phyloP scores from a whole-genome alignment of 2,113 vertebrate species.

The Pterophyllum scalare region DNA sequence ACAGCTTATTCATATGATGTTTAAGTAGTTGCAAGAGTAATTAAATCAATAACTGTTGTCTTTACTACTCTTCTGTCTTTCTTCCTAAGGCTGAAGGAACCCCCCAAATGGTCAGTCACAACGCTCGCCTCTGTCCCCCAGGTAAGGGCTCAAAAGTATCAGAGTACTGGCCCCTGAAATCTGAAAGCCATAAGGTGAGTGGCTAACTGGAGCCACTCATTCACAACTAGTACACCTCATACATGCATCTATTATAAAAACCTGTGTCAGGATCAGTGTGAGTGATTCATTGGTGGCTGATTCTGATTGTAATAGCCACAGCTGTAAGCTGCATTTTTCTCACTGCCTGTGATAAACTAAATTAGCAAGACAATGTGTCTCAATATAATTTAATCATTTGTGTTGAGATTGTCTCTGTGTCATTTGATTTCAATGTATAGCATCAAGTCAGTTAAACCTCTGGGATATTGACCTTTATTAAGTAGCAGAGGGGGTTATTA shows the following conservation, averaged over 20 bases:
- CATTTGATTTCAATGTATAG: not conserved
- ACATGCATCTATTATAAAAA: not conserved
- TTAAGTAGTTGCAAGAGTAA: not conserved
- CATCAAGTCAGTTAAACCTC: too few species aligned
- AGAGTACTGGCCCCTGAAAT: not conserved
- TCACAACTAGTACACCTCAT: not conserved
- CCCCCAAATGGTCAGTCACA: slow-evolving; percentile 72
- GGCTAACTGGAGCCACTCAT: not conserved
- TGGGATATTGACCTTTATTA: too few species aligned
- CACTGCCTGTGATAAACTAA: not conserved
- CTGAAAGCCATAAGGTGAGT: not conserved
- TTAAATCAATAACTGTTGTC: not conserved
- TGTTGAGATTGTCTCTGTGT: not conserved
- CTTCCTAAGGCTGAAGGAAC: slow-evolving; percentile 78
- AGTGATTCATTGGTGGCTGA: not conserved
- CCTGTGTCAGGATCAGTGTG: not conserved
- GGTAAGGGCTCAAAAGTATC: slow-evolving; percentile 57
- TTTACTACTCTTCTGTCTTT: not conserved
- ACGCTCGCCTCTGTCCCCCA: slow-evolving; percentile 76
- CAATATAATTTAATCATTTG: not conserved
- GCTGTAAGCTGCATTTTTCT: not conserved
- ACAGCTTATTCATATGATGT: not conserved
- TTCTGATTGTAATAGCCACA: not conserved
- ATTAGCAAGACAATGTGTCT: not conserved
- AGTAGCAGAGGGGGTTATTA: too few species aligned